Evolutionary conservation across 2,797 vertebrate species (phyloP), one percentile per base, ranked within the genome.

Genomic region (Eulemur coronatus): DNA sequence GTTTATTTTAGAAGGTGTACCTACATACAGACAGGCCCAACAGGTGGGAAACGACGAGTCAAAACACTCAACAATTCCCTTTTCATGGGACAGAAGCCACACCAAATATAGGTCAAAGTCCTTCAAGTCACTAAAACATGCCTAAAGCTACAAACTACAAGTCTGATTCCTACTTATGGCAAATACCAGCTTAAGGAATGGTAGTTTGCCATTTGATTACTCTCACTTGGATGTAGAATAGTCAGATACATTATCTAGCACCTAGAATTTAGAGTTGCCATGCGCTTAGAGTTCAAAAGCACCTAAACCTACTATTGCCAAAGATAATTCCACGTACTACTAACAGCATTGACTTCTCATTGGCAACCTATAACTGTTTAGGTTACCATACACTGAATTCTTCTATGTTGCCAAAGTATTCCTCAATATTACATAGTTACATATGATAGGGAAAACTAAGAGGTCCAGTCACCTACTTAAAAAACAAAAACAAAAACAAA

Each of bases 381-480:
- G 98, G 92, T 97, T 97, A 98, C 98, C 98, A 96, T 97, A 98
- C 91, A 96, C 93, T 97, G 91, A 92, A 97, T 85, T 96, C 93
- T 95, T 96, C 98, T 97, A 95, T 14, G 91, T 97, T 98, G 98
- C 98, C 98, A 98, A 97, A 78, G 90, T 97, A 96, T 75, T 95
- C 97, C 85, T 97, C 90, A 94, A 14, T 72, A 92, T 97, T 97
- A 96, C 26, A n/a, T 57, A 92, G 94, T 97, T 97, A 97, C 79
- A 76, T 85, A 97, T 38, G 97, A 97, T 95, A 97, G 97, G 94
- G 96, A 76, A 65, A 97, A 94, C 95, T 96, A 84, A 98, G 88
- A 98, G 79, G 92, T 97, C 93, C 96, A 96, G 97, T 97, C 97
- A 98, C 97, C 97, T 98, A 98, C 97, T 98, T 98, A 95, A 95